Evolutionary conservation across 1,140 invertebrate genomes (phyloP), one percentile per base, ranked within the genome.

Genomic region (Drosophila jambulina): DNA sequence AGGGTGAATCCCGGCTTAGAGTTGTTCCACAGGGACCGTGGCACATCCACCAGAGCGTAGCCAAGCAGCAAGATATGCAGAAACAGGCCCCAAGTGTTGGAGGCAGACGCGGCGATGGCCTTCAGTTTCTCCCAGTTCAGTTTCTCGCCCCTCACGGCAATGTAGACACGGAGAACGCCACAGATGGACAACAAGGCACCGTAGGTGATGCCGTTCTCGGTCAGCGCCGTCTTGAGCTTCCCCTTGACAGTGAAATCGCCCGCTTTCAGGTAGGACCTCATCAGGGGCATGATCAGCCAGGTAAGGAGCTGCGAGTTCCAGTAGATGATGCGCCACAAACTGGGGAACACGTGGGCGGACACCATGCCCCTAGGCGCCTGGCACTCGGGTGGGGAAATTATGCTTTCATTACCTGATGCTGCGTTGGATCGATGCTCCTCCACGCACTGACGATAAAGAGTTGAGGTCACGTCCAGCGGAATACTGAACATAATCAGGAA

Each of bases 1-100:
- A 99, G 93, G 32, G 95, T 96, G 78, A 97, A 97, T 51, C 96
- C 96, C 69, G 96, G 95, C 93, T 96, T 96, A 54, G 95, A 96
- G 85, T 96, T 95, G 82, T 97, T 96, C 97, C 97, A 99, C 13
- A 99, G 93, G 65, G 95, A 96, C 27, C 98, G 94, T 1, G 99
- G 99, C 2, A 99, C 97, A 93, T 99, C 98, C 0, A 99, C 98
- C 27, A 99, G 94, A 3, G 99, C 98, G 94, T 99, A 99, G 19
- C 99, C 99, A n/a, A 99, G 94, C 53, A 99, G 94, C 23, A 99
- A 93, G 32, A 99, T 97, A 19, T 99, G 94, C 27, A 99, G 94
- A 93, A 99, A 99, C 34, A 99, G 94, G 60, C 99, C 99, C 99
- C 99, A 99, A 0, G 99, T 99, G 88, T 99, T 99, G 84, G 98